A percentile compares a stretch with the other conserved stretches of the same genome.
These are phyloP conservation scores for Pterophyllum scalare DNA, from an alignment of 2,113 vertebrate genomes.

Conservation along the genomic window DNA sequence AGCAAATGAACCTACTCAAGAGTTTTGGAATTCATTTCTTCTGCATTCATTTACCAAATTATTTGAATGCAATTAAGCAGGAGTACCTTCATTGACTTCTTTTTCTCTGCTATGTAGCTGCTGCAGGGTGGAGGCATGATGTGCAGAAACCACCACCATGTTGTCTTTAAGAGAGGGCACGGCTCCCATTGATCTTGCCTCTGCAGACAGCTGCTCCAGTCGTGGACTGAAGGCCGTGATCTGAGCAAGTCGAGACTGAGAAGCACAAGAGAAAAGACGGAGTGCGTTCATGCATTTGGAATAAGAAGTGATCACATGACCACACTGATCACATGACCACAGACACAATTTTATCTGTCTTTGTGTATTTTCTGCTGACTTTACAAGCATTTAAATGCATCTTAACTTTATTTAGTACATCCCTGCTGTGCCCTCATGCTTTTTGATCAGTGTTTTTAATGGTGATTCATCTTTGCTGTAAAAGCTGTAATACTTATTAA, in stretches of 20 bases:
- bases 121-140: constrained; percentile 76
- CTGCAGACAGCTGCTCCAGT: constrained; percentile 77
- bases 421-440: neutral
- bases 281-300: neutral
- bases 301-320: neutral
- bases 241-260: constrained; percentile 77
- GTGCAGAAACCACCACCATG: constrained; percentile 71
- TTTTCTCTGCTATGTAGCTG: constrained; percentile 78
- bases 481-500: neutral
- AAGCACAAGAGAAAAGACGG: neutral
- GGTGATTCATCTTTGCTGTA: neutral
- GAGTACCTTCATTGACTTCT: constrained; percentile 81
- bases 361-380: neutral
- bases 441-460: constrained; percentile 3
- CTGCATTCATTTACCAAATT: neutral
- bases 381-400: neutral
- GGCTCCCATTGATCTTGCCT: constrained; percentile 69
- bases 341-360: neutral
- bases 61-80: neutral
- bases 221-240: constrained; percentile 73
- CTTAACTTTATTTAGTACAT: neutral
- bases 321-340: constrained; percentile 1
- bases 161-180: constrained; percentile 81
- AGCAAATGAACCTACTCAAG: neutral
- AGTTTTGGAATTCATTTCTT: neutral